These are phyloP conservation scores for Pantala flavescens DNA, from an alignment of 1,140 invertebrate species.

Conservation along the genomic window DNA sequence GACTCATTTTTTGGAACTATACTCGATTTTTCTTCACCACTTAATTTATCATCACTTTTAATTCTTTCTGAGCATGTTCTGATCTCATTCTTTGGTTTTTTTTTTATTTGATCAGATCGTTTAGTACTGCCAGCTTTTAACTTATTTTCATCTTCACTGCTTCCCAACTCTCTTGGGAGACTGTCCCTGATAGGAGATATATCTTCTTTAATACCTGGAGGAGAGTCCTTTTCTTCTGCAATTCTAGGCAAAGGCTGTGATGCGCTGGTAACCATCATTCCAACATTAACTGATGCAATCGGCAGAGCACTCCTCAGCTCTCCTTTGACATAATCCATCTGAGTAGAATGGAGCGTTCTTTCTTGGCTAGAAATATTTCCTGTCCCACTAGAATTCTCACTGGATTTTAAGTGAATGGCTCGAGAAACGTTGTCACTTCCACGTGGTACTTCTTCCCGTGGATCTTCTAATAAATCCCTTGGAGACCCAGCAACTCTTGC, in stretches of 20 bases:
- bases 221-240: slow-evolving; percentile 75
- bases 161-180: neutral
- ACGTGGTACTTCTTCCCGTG: neutral
- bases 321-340: neutral
- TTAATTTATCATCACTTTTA: neutral
- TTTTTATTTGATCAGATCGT: neutral
- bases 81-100: neutral
- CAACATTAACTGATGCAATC: slow-evolving; percentile 10
- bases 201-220: slow-evolving; percentile 44
- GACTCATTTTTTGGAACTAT: neutral
- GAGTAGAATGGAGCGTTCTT: neutral
- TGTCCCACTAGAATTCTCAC: neutral
- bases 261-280: slow-evolving; percentile 9
- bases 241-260: slow-evolving; percentile 47
- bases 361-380: neutral
- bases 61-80: neutral
- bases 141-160: neutral
- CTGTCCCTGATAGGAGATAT: neutral
- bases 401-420: neutral
- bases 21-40: neutral
- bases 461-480: neutral
- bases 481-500: neutral
- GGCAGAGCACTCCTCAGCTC: slow-evolving; percentile 11
- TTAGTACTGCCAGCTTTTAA: neutral
- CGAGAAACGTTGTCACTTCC: neutral